Evolutionary conservation across 2,888 invertebrate species (phyloP).

Genomic region (Tetranychus truncatus): DNA sequence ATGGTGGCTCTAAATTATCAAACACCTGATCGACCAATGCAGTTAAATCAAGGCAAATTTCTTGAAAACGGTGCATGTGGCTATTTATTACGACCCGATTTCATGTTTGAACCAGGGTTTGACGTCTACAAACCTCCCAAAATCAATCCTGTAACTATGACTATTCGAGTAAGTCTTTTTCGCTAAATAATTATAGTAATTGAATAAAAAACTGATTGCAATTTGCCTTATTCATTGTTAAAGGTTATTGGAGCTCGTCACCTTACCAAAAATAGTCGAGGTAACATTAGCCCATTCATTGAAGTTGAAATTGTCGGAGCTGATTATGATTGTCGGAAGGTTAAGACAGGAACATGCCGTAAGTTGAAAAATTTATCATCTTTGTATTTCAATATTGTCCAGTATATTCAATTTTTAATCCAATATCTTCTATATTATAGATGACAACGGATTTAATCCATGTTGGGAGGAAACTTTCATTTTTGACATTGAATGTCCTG

Average conservation of each 20-base stretch:
- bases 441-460: slow-evolving; percentile 84
- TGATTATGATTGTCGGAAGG: slow-evolving; percentile 63
- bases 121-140: slow-evolving; percentile 36
- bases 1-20: slow-evolving; percentile 97
- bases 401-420: not conserved
- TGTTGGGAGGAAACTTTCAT: slow-evolving; percentile 73
- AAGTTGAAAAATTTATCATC: slow-evolving; percentile 32
- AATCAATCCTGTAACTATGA: slow-evolving; percentile 45
- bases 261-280: slow-evolving; percentile 36
- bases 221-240: not conserved
- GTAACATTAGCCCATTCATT: slow-evolving; percentile 71
- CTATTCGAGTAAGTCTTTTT: slow-evolving; percentile 41
- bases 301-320: slow-evolving; percentile 77
- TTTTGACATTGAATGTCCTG: slow-evolving; percentile 60
- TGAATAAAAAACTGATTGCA: not conserved
- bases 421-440: slow-evolving; percentile 34
- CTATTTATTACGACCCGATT: slow-evolving; percentile 71
- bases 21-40: slow-evolving; percentile 84
- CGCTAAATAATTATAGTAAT: not conserved
- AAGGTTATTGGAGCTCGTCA: slow-evolving; percentile 14
- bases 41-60: slow-evolving; percentile 81
- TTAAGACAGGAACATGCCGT: slow-evolving; percentile 67
- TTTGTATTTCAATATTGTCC: not conserved
- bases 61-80: slow-evolving; percentile 80
- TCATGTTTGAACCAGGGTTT: slow-evolving; percentile 57